Evolutionary conservation across 2,797 vertebrate genomes (phyloP).

Genomic region (Lithobates pipiens): DNA sequence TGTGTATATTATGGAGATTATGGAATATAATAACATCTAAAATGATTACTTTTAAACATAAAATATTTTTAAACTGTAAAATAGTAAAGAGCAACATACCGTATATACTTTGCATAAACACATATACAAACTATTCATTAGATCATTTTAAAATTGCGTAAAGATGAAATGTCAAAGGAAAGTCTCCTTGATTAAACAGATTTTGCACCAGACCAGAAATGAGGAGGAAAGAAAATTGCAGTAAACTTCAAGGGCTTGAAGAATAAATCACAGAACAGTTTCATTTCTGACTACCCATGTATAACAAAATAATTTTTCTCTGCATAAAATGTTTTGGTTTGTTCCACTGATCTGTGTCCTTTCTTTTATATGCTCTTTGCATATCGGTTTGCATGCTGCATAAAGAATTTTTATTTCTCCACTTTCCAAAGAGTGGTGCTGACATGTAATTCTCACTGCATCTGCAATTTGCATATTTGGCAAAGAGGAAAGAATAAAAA

Average conservation of each 20-base stretch:
- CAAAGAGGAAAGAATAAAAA: slow-evolving; percentile 29
- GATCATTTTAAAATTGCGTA: neutral
- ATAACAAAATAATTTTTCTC: slow-evolving; percentile 61
- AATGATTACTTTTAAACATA: neutral
- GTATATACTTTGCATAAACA: neutral
- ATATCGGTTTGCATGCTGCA: neutral
- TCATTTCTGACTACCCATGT: slow-evolving; percentile 56
- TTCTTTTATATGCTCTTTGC: slow-evolving; percentile 43
- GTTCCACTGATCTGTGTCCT: slow-evolving; percentile 62
- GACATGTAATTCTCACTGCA: slow-evolving; percentile 27
- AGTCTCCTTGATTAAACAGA: slow-evolving; percentile 13
- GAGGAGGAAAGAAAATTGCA: slow-evolving; percentile 35
- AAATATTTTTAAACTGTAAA: too few species aligned
- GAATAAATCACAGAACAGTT: slow-evolving; percentile 53
- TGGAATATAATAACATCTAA: neutral
- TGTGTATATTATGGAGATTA: too few species aligned
- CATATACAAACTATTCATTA: neutral
- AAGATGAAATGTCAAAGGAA: neutral
- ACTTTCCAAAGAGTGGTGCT: slow-evolving; percentile 38
- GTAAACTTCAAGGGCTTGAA: slow-evolving; percentile 22
- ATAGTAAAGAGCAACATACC: neutral
- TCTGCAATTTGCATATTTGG: slow-evolving; percentile 33
- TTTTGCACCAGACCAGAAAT: slow-evolving; percentile 16
- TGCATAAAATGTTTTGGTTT: slow-evolving; percentile 59
- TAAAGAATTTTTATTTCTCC: slow-evolving; percentile 13